These are phyloP conservation scores for Cyprinus carpio DNA, from an alignment of 2,113 vertebrate species.

Conservation along the genomic window DNA sequence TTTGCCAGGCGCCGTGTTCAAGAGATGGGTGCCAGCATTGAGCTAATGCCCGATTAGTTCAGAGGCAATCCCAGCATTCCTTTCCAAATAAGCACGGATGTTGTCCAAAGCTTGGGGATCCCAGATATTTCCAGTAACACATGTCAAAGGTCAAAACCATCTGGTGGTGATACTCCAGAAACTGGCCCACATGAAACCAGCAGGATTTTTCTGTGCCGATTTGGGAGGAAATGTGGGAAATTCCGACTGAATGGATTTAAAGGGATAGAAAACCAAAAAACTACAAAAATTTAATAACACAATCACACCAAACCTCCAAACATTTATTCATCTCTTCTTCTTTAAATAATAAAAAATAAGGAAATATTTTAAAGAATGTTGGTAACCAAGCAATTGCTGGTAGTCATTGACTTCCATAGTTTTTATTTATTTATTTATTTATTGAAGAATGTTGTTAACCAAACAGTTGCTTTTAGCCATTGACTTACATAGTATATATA, in stretches of 20 bases:
- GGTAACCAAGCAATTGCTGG: no score
- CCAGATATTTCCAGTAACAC: conserved; percentile 64
- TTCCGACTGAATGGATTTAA: background rate
- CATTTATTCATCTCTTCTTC: no score
- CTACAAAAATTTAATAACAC: no score
- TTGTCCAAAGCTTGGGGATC: conserved; percentile 70
- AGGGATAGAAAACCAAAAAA: no score
- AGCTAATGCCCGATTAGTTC: conserved; percentile 76
- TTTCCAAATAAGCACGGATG: conserved; percentile 67
- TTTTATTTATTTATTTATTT: no score
- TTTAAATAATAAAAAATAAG: no score
- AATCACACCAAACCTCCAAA: no score
- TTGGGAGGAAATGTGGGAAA: background rate
- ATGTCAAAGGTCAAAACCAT: conserved; percentile 73
- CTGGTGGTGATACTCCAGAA: conserved; percentile 61
- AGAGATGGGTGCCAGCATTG: conserved; percentile 67
- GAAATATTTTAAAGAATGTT: no score
- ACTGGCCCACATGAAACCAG: background rate
- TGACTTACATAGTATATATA: no score
- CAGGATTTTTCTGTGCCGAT: background rate
- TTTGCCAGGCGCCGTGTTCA: conserved; percentile 70
- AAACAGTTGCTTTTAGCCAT: no score
- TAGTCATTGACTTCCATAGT: no score
- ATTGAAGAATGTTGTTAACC: no score
- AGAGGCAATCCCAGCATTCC: conserved; percentile 69